phyloP scores from a whole-genome alignment of 2,888 invertebrate genomes.

The Agonopterix arenella region DNA sequence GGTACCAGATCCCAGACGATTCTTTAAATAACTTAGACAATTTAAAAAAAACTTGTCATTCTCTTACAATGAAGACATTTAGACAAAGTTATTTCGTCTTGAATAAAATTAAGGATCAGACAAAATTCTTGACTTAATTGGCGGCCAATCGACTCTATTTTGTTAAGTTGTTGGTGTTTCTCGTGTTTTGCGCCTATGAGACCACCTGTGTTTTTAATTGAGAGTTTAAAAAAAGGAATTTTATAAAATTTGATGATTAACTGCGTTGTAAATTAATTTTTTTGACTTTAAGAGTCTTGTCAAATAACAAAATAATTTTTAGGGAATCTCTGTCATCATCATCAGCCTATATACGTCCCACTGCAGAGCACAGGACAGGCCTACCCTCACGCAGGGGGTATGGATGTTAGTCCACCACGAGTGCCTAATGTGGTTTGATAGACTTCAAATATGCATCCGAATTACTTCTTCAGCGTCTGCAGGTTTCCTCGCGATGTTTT shows the following conservation, averaged over 20 bases:
- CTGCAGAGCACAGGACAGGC: too few species aligned
- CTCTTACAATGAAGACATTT: conserved; percentile 56
- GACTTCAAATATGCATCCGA: too few species aligned
- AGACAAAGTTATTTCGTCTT: conserved; percentile 32
- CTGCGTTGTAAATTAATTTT: neutral
- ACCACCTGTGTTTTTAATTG: conserved; percentile 13
- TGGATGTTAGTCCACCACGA: too few species aligned
- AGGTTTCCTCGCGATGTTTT: too few species aligned
- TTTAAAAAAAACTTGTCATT: conserved; percentile 20
- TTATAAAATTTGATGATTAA: neutral
- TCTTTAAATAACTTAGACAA: conserved; percentile 12
- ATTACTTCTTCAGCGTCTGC: too few species aligned
- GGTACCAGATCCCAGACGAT: neutral
- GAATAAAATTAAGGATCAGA: conserved; percentile 38
- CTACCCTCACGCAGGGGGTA: too few species aligned
- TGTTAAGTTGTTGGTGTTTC: conserved; percentile 19
- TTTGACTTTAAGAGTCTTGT: neutral
- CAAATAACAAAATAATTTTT: too few species aligned
- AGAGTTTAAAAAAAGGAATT: neutral
- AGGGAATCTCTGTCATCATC: too few species aligned
- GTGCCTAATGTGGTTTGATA: too few species aligned
- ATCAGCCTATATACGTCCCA: too few species aligned
- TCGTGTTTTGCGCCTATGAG: conserved; percentile 12
- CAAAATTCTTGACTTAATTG: conserved; percentile 34
- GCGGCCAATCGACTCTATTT: conserved; percentile 6